Evolutionary conservation across 2,797 vertebrate genomes (phyloP).

Genomic region (Danio albolineatus): DNA sequence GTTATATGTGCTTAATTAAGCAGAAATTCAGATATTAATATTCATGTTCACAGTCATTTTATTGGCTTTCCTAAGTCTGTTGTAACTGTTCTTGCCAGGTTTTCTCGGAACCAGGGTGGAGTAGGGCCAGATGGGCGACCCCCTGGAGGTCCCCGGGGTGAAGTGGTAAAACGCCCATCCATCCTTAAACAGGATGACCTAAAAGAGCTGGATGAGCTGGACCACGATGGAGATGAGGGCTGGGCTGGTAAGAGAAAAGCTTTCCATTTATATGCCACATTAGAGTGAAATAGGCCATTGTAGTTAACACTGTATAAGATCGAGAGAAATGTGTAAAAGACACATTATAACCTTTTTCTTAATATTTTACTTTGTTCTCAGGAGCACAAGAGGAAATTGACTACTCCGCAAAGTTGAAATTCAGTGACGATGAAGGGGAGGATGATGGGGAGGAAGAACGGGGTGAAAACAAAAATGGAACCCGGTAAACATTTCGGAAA

Average conservation of each 20-base stretch:
- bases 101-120: constrained; percentile 83
- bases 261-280: neutral
- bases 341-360: neutral
- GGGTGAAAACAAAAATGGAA: constrained; percentile 75
- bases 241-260: constrained; percentile 85
- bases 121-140: constrained; percentile 71
- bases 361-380: constrained; percentile 58
- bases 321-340: neutral
- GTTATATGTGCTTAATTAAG: neutral
- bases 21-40: neutral
- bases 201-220: constrained; percentile 90
- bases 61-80: neutral
- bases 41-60: neutral
- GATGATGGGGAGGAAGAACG: constrained; percentile 87
- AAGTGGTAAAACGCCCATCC: constrained; percentile 88
- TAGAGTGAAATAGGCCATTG: neutral
- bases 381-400: constrained; percentile 96
- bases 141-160: constrained; percentile 79
- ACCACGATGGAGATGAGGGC: constrained; percentile 92
- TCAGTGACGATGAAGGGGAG: constrained; percentile 95
- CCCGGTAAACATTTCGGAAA: constrained; percentile 65
- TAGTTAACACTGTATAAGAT: neutral
- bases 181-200: constrained; percentile 95
- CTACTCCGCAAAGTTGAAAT: constrained; percentile 95
- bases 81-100: constrained; percentile 71